Base-by-base conservation (phyloP, 2,888 invertebrate genomes). In the Tachina lurida region DNA sequence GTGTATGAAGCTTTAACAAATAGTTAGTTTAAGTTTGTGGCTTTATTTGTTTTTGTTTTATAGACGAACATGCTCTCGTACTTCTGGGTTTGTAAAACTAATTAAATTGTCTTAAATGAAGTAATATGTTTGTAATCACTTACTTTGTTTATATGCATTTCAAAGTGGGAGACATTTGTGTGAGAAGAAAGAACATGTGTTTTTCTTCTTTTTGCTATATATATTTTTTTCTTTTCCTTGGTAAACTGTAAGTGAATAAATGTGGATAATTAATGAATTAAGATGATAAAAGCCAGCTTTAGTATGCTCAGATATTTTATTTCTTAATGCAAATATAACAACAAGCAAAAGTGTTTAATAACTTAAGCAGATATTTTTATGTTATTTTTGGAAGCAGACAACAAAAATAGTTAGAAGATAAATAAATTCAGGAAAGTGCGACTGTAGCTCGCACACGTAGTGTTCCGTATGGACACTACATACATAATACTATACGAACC, bases 31-130 rank as follows among this genome's bases (percentile, higher is more conserved):
- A 63, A 22, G 22, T 31, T 65, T 60, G 58, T 1, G 31, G 31
- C 0, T 49, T 19, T 47, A 10, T 52, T 58, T 41, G 8, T 63
- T 45, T 60, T 41, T 60, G 17, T 12, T 39, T 17, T 22, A 31
- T 31, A 31, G 5, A 31, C 7, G 0, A 31, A 7, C 7, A 31
- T 31, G 7, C 31, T 5, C 1, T 2, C 22, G 3, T 31, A 2
- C 15, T 68, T 22, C 12, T 75, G 74, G 71, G 22, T 75, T 68
- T 65, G 63, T 54, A 65, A 43, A 85, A 74, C 70, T 82, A 85
- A 82, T 85, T 85, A 79, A 82, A 82, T 82, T 85, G 82, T 82
- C 78, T 82, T 82, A 82, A 76, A 74, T 70, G 85, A 74, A 43
- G 49, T 82, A 82, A 78, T 77, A 70, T 68, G 17, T 63, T 68